Conservation (phyloP, 1,140 invertebrate species). For the Dryas iulia region DNA sequence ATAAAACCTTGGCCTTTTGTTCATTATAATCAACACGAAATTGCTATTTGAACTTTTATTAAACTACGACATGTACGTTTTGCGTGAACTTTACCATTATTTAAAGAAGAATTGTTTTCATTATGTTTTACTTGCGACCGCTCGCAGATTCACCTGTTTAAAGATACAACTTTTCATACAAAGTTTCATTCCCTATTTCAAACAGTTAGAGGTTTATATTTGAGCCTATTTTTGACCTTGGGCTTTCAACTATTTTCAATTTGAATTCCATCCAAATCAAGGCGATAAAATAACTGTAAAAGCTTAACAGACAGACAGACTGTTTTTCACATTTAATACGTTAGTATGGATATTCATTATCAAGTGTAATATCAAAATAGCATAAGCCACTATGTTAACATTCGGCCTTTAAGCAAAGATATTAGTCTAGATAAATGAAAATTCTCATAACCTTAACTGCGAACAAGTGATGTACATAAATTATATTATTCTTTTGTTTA, state of each 20-base stretch:
- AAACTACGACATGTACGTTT: conserved; percentile 35
- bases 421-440: conserved; percentile 45
- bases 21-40: conserved; percentile 47
- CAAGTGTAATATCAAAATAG: neutral
- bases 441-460: conserved; percentile 58
- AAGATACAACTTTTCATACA: too few species aligned
- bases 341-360: neutral
- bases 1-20: conserved; percentile 62
- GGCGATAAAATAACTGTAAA: too few species aligned
- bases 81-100: conserved; percentile 45
- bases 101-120: conserved; percentile 42
- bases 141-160: too few species aligned
- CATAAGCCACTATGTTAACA: neutral
- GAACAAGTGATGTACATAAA: neutral
- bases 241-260: too few species aligned
- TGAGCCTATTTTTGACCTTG: too few species aligned
- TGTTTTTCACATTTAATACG: too few species aligned
- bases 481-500: neutral
- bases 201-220: too few species aligned
- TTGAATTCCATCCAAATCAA: too few species aligned
- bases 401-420: conserved; percentile 42
- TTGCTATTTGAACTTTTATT: conserved; percentile 50
- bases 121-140: neutral
- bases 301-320: too few species aligned
- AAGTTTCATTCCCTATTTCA: too few species aligned